phyloP scores from a whole-genome alignment of 2,113 vertebrate species.

The Tinamus guttatus region DNA sequence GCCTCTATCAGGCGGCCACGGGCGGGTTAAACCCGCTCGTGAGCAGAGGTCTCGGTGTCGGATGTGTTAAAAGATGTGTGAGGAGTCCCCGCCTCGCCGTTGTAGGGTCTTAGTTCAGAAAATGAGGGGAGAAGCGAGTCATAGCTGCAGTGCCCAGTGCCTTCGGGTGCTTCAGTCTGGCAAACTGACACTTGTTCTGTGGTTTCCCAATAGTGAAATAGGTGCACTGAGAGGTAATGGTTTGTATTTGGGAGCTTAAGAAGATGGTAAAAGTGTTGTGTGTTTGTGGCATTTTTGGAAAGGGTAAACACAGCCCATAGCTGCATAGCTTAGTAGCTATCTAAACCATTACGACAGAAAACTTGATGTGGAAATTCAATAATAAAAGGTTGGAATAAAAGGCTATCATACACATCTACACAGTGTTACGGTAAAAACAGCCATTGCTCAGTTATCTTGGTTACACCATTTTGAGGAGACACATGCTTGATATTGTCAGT shows the following conservation, averaged over 20 bases:
- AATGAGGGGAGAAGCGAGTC: accelerated
- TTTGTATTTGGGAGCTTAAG: background rate
- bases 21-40: background rate
- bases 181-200: too few species aligned
- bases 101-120: background rate
- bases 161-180: background rate
- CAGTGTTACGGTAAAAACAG: background rate
- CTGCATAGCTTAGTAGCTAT: background rate
- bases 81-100: accelerated
- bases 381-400: background rate
- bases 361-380: background rate
- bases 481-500: accelerated
- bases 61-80: background rate
- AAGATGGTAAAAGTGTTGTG: background rate
- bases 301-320: background rate
- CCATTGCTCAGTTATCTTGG: background rate
- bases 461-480: background rate
- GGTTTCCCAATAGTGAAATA: background rate
- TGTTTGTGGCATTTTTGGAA: background rate
- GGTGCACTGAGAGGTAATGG: too few species aligned
- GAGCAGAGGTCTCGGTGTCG: accelerated
- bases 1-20: background rate
- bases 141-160: background rate
- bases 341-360: background rate
- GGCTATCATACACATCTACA: background rate